phyloP scores from a whole-genome alignment of 2,797 vertebrate genomes.

The Cichlasoma orientale region DNA sequence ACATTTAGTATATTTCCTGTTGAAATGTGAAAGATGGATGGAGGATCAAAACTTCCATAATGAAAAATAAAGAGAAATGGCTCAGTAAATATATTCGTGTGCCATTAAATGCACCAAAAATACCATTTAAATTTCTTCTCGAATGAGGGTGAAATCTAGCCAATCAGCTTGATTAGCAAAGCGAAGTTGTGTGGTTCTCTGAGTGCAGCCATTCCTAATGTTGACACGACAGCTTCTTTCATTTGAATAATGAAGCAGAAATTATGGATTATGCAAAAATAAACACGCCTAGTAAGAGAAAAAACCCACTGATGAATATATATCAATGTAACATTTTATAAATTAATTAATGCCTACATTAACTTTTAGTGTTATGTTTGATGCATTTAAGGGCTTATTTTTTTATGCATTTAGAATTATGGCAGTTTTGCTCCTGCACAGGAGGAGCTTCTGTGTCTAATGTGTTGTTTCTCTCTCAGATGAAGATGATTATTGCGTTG shows the following conservation, averaged over 20 bases:
- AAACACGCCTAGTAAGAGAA: too few species aligned
- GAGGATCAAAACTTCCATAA: too few species aligned
- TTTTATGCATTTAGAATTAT: not conserved
- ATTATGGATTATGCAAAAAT: not conserved
- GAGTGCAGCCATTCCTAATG: not conserved
- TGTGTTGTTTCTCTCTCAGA: slow-evolving; percentile 76
- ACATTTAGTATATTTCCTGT: too few species aligned
- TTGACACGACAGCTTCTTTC: not conserved
- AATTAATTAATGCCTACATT: not conserved
- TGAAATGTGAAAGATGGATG: too few species aligned
- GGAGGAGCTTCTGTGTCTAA: slow-evolving; percentile 7
- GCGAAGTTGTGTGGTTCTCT: not conserved
- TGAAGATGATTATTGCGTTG: slow-evolving; percentile 92
- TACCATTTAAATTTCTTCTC: not conserved
- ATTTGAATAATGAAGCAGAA: not conserved
- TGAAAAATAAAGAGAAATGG: too few species aligned
- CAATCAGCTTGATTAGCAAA: not conserved
- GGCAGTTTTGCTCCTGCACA: not conserved
- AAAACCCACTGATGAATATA: too few species aligned
- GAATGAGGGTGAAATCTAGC: not conserved
- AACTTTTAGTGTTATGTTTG: not conserved
- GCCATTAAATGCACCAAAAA: not conserved
- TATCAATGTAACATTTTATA: not conserved
- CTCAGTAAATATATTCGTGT: too few species aligned
- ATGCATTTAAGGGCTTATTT: not conserved